phyloP scores from a whole-genome alignment of 1,140 invertebrate species.

The Antheraea mylitta region DNA sequence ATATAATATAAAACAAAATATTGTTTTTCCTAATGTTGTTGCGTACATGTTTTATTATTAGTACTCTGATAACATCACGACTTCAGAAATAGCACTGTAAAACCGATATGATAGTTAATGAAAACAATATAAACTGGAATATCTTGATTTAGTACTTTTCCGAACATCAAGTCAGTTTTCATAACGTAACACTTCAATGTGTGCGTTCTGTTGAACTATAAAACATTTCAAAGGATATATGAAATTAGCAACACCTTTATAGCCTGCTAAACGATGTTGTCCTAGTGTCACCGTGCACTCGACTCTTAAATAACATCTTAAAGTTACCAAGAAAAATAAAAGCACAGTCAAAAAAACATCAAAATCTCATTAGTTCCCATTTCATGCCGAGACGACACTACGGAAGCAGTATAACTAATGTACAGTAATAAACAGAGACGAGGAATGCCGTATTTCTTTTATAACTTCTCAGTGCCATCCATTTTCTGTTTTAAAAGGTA shows the following conservation, averaged over 20 bases:
- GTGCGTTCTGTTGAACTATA: background rate
- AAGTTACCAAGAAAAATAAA: slow-evolving; percentile 70
- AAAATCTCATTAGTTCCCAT: slow-evolving; percentile 78
- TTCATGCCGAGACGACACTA: slow-evolving; percentile 76
- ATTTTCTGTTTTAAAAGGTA: slow-evolving; percentile 71
- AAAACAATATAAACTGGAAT: no score
- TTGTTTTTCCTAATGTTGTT: no score
- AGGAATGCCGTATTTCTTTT: slow-evolving; percentile 75
- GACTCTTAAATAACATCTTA: slow-evolving; percentile 52
- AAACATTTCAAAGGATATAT: background rate
- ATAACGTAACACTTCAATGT: background rate
- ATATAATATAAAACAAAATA: no score
- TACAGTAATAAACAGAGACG: slow-evolving; percentile 75
- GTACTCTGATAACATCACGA: no score
- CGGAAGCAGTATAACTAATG: slow-evolving; percentile 78
- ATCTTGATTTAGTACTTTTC: no score
- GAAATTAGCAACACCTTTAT: slow-evolving; percentile 8
- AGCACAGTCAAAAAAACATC: slow-evolving; percentile 78
- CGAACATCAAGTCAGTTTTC: no score
- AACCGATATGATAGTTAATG: no score
- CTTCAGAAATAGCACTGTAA: no score
- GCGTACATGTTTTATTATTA: no score
- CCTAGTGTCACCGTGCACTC: slow-evolving; percentile 7
- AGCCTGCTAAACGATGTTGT: slow-evolving; percentile 4
- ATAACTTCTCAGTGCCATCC: slow-evolving; percentile 69